Evolutionary conservation across 1,140 invertebrate species (phyloP), one percentile per base, ranked within the genome.

Genomic region (Drosophila miranda): DNA sequence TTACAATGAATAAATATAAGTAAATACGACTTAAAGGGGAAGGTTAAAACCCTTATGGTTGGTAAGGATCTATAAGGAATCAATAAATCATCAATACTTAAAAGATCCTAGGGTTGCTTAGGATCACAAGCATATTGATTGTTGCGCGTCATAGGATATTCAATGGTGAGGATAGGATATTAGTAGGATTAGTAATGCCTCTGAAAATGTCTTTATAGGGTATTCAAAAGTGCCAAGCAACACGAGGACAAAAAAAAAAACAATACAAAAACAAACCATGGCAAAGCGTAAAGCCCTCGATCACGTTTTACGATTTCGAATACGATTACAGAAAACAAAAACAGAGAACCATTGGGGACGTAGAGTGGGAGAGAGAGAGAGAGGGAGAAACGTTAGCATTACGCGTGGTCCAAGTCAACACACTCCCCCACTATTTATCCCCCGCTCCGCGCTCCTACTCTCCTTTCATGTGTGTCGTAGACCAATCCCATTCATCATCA

Each of bases 231-330:
- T 78, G 69, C 50, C 62, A 62, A 67, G 11, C 38, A 73, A 64
- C 45, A 80, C 66, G 61, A 80, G 53, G 50, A 67, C 34, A 19
- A 42, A 45, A 38, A 73, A 49, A 61, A 50, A 14, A 74, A 63
- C 69, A 59, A 28, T 70, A 56, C 45, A 52, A 53, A 58, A 68
- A 52, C 54, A 45, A 41, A 73, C 64, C 75, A 84, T 73, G 51
- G 74, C 74, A 61, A 83, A 74, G 80, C 77, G 52, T 64, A 67
- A 77, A 75, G 81, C 82, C 83, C 81, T 84, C 81, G 81, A 84
- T 84, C 81, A 84, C 81, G 81, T 84, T 84, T 86, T 84, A 86
- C 77, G 81, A 84, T 84, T 84, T 81, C 62, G 63, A 68, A 73
- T 77, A 84, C 81, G 81, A 87, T 84, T 84, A 87, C 68, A 71